A percentile compares a stretch with the other conserved stretches of the same genome.
Conservation (phyloP, 2,888 invertebrate genomes). For the Cosmopolites sordidus region DNA sequence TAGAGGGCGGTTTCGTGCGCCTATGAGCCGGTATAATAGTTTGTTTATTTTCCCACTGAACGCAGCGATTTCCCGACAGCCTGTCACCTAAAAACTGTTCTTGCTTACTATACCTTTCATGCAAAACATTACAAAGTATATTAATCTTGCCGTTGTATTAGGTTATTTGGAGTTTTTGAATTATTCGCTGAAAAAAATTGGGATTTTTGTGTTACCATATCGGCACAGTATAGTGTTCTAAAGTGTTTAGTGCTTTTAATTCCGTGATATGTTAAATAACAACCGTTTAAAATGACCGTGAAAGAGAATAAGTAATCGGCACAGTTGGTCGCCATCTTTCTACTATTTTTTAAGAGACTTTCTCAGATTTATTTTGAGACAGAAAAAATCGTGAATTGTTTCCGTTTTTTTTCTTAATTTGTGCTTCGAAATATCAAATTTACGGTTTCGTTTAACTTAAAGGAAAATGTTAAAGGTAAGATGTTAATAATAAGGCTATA, state of each 20-base stretch:
- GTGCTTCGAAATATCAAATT: conserved; percentile 2
- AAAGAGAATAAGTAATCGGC: conserved; percentile 50
- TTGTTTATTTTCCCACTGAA: conserved; percentile 49
- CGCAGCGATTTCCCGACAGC: conserved; percentile 45
- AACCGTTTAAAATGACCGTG: conserved; percentile 48
- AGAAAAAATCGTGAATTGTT: neutral
- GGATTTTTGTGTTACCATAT: neutral
- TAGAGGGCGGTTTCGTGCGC: conserved; percentile 46
- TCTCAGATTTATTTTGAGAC: conserved; percentile 1
- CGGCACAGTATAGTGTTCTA: conserved; percentile 2
- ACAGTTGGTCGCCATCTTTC: conserved; percentile 58
- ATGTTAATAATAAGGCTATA: neutral
- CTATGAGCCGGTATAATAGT: conserved; percentile 48
- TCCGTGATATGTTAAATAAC: conserved; percentile 45
- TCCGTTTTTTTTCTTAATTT: neutral
- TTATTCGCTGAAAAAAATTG: conserved; percentile 28
- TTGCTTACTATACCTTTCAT: conserved; percentile 40
- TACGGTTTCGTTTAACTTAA: neutral
- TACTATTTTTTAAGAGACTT: conserved; percentile 23
- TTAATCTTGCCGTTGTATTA: conserved; percentile 39
- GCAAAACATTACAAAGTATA: conserved; percentile 50
- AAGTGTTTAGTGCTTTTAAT: conserved; percentile 28
- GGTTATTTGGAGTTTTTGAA: conserved; percentile 37
- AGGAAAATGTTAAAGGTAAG: conserved; percentile 1
- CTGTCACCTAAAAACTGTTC: conserved; percentile 47